These are phyloP conservation scores for Nestor notabilis DNA, from an alignment of 2,113 vertebrate species.

Conservation along the genomic window DNA sequence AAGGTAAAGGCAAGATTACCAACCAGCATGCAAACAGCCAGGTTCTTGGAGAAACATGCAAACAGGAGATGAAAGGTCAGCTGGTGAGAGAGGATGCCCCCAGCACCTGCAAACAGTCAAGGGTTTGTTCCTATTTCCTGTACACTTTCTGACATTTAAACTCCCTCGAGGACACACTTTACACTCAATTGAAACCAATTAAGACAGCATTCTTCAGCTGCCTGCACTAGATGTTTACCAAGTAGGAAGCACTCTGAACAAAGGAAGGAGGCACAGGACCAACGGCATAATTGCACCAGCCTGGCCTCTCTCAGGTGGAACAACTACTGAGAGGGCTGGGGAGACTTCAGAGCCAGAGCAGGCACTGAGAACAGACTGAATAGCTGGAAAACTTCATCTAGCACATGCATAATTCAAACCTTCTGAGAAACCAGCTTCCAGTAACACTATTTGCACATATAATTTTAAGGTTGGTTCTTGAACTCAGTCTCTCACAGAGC, in stretches of 20 bases:
- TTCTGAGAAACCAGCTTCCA: not conserved
- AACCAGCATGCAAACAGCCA: accelerated
- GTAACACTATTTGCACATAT: accelerated
- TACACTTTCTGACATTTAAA: accelerated
- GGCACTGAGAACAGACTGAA: accelerated
- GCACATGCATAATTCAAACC: accelerated
- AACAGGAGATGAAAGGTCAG: not conserved
- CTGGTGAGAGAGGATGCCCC: not conserved
- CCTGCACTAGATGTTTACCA: accelerated
- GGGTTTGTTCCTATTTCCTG: accelerated
- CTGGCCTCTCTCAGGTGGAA: accelerated
- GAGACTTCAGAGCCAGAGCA: accelerated
- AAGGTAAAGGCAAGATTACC: not conserved
- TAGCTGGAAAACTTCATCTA: accelerated
- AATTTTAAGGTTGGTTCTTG: not conserved
- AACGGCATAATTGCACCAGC: accelerated
- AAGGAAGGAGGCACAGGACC: not conserved
- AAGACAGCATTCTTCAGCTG: accelerated
- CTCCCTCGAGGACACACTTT: accelerated
- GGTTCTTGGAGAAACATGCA: accelerated
- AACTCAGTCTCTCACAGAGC: not conserved
- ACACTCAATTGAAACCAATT: not conserved
- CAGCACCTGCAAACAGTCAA: accelerated
- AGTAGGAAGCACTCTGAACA: accelerated
- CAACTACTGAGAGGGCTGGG: accelerated